Percentiles rank a stretch among this genome's conserved stretches.
Conservation (phyloP, 2,888 invertebrate species). For the Calliphora vomitoria region DNA sequence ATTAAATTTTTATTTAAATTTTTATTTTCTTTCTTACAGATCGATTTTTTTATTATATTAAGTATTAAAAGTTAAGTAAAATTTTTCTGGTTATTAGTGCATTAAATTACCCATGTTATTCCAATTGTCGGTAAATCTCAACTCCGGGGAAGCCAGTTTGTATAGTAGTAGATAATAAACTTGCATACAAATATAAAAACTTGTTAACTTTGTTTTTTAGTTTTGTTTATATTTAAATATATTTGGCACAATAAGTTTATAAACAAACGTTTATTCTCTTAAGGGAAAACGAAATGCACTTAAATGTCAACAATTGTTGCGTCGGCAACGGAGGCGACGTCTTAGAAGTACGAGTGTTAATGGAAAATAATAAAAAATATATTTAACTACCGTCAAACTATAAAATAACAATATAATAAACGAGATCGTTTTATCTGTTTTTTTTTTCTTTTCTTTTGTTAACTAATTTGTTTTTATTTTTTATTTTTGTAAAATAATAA, state of each 20-base stretch:
- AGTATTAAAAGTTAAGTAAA: background rate
- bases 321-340: conserved; percentile 21
- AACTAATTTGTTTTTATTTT: conserved; percentile 30
- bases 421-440: conserved; percentile 37
- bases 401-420: conserved; percentile 20
- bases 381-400: conserved; percentile 28
- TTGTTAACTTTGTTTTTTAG: background rate
- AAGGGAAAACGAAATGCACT: conserved; percentile 30
- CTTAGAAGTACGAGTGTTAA: background rate
- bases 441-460: background rate
- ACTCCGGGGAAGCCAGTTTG: conserved; percentile 64
- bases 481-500: conserved; percentile 5
- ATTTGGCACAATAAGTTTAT: conserved; percentile 26
- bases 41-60: background rate
- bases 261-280: conserved; percentile 6
- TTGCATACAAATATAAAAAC: conserved; percentile 34
- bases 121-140: conserved; percentile 52
- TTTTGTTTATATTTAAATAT: conserved; percentile 11
- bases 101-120: conserved; percentile 66
- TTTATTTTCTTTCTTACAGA: background rate
- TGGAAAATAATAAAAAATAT: conserved; percentile 7
- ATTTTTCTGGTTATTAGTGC: no score
- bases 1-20: no score
- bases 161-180: conserved; percentile 3
- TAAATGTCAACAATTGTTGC: conserved; percentile 38